Conservation (phyloP, 2,113 vertebrate species). For the Acinonyx jubatus region DNA sequence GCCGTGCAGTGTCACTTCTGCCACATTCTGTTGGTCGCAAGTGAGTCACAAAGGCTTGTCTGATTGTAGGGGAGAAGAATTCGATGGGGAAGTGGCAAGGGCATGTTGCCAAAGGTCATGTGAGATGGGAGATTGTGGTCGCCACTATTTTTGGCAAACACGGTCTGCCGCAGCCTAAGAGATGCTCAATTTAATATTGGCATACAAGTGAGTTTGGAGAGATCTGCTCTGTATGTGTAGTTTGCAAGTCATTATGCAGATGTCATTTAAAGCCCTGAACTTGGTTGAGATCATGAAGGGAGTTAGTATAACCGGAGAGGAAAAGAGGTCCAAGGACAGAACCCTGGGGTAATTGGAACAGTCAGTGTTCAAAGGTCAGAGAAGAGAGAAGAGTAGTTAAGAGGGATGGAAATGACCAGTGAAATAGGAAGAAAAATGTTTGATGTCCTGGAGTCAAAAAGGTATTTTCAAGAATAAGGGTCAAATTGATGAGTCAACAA, state of each 20-base stretch:
- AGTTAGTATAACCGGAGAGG: neutral
- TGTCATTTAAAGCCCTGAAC: neutral
- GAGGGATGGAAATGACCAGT: neutral
- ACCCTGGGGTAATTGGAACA: neutral
- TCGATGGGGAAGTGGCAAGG: neutral
- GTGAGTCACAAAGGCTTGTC: neutral
- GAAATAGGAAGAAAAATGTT: neutral
- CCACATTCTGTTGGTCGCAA: neutral
- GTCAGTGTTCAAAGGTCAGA: neutral
- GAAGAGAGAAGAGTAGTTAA: neutral
- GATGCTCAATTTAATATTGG: neutral
- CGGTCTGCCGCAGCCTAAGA: neutral
- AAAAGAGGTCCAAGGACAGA: neutral
- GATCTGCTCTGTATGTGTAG: neutral
- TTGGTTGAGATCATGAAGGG: neutral
- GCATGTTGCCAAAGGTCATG: neutral
- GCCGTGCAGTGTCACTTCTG: neutral
- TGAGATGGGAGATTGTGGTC: neutral
- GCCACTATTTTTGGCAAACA: neutral
- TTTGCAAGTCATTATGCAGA: neutral
- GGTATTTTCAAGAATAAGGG: neutral
- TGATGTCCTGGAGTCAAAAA: neutral
- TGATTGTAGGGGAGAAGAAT: neutral
- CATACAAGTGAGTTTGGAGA: neutral
- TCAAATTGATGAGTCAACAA: neutral